phyloP scores from a whole-genome alignment of 2,797 vertebrate genomes.

The Neosilurus mollespiculum region DNA sequence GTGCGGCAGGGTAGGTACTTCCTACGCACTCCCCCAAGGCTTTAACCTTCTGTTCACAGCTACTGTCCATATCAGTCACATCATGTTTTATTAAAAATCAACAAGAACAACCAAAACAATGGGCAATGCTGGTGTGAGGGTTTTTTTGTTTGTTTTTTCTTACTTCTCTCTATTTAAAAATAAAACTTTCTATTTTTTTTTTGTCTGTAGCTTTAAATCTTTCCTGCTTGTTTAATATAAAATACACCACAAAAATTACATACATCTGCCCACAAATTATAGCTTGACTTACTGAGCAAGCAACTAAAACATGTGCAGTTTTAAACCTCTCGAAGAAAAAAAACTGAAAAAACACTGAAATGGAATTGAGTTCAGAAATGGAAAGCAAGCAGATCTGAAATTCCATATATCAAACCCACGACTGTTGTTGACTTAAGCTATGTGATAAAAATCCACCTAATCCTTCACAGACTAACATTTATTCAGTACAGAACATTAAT shows the following conservation, averaged over 20 bases:
- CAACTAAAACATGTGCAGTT: not conserved
- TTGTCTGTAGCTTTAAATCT: not conserved
- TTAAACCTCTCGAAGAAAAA: constrained; percentile 3
- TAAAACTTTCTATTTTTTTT: not conserved
- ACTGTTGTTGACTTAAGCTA: constrained; percentile 25
- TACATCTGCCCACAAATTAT: constrained; percentile 7
- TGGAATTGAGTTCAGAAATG: constrained; percentile 36
- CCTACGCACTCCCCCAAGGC: constrained; percentile 41
- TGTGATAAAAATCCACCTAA: constrained; percentile 28
- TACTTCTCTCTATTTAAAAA: not conserved
- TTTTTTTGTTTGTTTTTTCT: not conserved
- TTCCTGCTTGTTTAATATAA: not conserved
- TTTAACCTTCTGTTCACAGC: constrained; percentile 53
- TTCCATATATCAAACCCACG: constrained; percentile 33
- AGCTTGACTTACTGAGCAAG: constrained; percentile 26
- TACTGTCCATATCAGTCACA: constrained; percentile 36
- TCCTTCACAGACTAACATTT: constrained; percentile 26
- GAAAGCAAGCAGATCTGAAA: constrained; percentile 30
- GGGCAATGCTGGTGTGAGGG: not conserved
- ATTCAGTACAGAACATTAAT: not conserved
- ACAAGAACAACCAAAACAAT: constrained; percentile 16
- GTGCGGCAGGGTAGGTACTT: constrained; percentile 27
- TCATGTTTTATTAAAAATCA: constrained; percentile 28
- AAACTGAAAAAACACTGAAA: constrained; percentile 10
- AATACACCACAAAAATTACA: not conserved